These are phyloP conservation scores for Coenonympha arcania DNA, from an alignment of 2,888 invertebrate genomes.

Conservation along the genomic window DNA sequence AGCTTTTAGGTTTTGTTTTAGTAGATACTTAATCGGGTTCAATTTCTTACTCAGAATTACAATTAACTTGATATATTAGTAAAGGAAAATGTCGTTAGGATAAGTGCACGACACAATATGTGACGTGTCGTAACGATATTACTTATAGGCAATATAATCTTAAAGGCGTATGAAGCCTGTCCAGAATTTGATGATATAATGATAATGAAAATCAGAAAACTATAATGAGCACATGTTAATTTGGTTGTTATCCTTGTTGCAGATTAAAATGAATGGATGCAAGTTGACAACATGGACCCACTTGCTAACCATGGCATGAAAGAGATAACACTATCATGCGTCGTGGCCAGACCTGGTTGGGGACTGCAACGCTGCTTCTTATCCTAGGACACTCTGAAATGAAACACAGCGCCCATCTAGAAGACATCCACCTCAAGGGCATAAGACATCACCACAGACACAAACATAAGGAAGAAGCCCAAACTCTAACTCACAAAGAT, in stretches of 20 bases:
- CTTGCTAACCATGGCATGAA: conserved; percentile 53
- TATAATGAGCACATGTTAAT: too few relatives aligned
- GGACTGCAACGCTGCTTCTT: conserved; percentile 49
- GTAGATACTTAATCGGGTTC: too few relatives aligned
- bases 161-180: too few relatives aligned
- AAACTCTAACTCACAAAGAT: neutral
- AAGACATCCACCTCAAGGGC: conserved; percentile 37
- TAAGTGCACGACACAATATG: too few relatives aligned
- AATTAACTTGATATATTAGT: too few relatives aligned
- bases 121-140: too few relatives aligned
- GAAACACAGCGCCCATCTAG: conserved; percentile 38
- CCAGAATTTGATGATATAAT: too few relatives aligned
- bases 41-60: too few relatives aligned
- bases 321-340: conserved; percentile 49
- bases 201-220: too few relatives aligned
- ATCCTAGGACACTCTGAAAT: conserved; percentile 49
- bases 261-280: conserved; percentile 51
- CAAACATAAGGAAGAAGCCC: conserved; percentile 44
- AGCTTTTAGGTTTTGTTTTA: too few relatives aligned
- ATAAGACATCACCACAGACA: conserved; percentile 55
- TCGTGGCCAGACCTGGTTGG: conserved; percentile 54
- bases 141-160: too few relatives aligned
- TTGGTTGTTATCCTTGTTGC: conserved; percentile 38
- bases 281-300: conserved; percentile 45
- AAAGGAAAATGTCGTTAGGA: too few relatives aligned